Base-by-base conservation (phyloP, 2,888 invertebrate species). In the Drosophila paracracens region DNA sequence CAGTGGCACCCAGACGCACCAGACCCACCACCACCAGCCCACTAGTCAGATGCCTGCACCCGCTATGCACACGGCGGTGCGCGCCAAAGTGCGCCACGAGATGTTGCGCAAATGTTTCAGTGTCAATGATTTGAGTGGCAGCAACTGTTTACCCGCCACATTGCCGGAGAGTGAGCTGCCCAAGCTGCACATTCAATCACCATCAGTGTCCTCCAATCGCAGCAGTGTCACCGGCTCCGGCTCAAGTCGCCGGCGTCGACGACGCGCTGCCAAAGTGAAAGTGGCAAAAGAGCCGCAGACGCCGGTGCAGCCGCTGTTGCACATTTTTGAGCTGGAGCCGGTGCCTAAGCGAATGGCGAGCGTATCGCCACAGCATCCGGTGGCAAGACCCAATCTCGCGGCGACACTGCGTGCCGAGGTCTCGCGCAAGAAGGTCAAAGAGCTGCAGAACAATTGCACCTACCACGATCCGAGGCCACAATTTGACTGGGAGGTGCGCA, bases 401-500 rank as follows among this genome's bases (percentile, higher is more conserved):
- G 93, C 93, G n/a, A 93, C 92, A 4, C 76, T 93, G 6, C 89
- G 93, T 4, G 92, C 86, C 4, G 91, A 93, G 74, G 91, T 92
- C 31, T 88, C 92, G 0, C 89, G 91, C 54, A 91, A 92, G 61
- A 93, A 93, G 76, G 77, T 92, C 0, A 83, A 88, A 59, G 92
- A 92, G 62, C 73, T 93, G 7, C 81, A 91, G 65, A 91, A 83
- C 60, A 92, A 91, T 67, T 92, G 92, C 61, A 91, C 89, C 2
- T 91, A 79, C 25, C 83, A 88, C 25, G 90, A 92, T 57, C 83
- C 82, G 0, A 81, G 84, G n/a, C 86, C 90, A 2, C 90, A 88
- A 18, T 79, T 91, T 6, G 92, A 93, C 72, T 93, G 93, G 93
- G 93, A 93, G 76, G 93, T 93, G 1, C 85, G 92, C 3, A 93